Evolutionary conservation across 2,888 invertebrate genomes (phyloP).

Genomic region (Clusia tigrina): DNA sequence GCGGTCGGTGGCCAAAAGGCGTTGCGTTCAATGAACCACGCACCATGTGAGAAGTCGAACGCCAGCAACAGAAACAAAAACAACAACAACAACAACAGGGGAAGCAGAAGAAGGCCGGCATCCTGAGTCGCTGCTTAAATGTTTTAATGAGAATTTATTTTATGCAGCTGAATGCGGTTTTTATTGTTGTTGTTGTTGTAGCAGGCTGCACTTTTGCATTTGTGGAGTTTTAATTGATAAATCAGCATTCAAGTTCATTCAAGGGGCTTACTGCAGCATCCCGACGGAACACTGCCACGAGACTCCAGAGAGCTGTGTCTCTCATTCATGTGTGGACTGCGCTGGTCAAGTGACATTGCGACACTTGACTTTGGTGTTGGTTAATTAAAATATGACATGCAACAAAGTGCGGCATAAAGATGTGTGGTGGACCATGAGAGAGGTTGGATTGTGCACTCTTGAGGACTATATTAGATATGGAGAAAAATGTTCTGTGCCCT

Average conservation of each 20-base stretch:
- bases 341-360: conserved; percentile 1
- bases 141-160: conserved; percentile 59
- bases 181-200: not conserved
- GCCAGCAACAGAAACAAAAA: no score
- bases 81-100: no score
- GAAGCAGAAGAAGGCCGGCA: conserved; percentile 31
- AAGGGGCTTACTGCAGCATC: not conserved
- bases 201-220: conserved; percentile 15
- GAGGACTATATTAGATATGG: no score
- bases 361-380: conserved; percentile 13
- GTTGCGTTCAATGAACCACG: conserved; percentile 39
- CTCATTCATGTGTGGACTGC: not conserved
- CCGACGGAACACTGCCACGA: not conserved
- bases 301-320: not conserved
- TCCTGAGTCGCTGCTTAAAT: no score
- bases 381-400: not conserved
- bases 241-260: no score
- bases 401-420: no score
- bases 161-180: conserved; percentile 38
- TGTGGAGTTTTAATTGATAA: conserved; percentile 16
- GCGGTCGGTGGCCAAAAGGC: conserved; percentile 13
- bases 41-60: conserved; percentile 7
- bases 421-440: no score
- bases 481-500: no score
- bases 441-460: no score